A percentile compares a stretch with the other conserved stretches of the same genome.
Evolutionary conservation across 2,888 invertebrate species (phyloP).

Genomic region (Parelbella ahira): DNA sequence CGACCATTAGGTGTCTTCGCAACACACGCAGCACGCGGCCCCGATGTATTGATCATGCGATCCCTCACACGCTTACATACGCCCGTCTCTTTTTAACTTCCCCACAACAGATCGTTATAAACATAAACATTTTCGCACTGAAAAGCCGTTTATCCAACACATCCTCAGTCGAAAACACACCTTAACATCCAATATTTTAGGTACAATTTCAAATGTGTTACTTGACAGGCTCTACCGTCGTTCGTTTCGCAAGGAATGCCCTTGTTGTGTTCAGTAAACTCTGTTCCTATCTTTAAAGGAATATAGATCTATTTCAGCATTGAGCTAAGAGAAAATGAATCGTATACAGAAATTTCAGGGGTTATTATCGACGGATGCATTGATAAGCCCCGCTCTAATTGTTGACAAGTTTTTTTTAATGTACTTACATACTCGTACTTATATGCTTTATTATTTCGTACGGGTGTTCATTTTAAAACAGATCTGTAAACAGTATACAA

Average conservation of each 20-base stretch:
- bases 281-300: conserved; percentile 72
- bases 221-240: conserved; percentile 4
- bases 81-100: conserved; percentile 77
- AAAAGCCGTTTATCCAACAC: conserved; percentile 45
- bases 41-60: conserved; percentile 73
- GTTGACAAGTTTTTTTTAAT: no score
- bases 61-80: conserved; percentile 75
- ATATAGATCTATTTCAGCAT: conserved; percentile 75
- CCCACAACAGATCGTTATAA: conserved; percentile 77
- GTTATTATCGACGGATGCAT: conserved; percentile 35
- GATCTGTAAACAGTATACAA: no score
- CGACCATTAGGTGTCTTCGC: conserved; percentile 64
- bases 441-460: no score
- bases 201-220: neutral
- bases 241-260: conserved; percentile 26
- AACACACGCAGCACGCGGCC: conserved; percentile 40
- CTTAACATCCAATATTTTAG: conserved; percentile 4
- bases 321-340: conserved; percentile 68
- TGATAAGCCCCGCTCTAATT: conserved; percentile 43
- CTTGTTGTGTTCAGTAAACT: conserved; percentile 77
- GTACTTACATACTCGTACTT: no score
- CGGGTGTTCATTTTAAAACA: no score
- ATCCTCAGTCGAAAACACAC: conserved; percentile 31
- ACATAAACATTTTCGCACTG: conserved; percentile 60
- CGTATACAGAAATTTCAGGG: conserved; percentile 56